phyloP scores from a whole-genome alignment of 2,113 vertebrate genomes.

The mouse (Mus musculus) region DNA sequence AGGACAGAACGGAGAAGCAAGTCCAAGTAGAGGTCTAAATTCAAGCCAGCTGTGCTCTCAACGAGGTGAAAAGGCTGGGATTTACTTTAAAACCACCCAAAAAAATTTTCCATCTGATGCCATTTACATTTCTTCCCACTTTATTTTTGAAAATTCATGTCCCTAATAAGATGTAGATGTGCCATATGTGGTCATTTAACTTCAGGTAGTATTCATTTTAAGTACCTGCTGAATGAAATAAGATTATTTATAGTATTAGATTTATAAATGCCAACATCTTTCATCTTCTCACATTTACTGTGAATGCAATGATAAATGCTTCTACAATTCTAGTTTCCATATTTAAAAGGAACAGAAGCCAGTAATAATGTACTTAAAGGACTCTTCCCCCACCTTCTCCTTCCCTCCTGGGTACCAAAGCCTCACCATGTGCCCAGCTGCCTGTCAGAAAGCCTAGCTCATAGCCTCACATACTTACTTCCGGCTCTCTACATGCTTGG shows the following conservation, averaged over 20 bases:
- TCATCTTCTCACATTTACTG: constrained; percentile 47
- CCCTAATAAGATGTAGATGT: constrained; percentile 75
- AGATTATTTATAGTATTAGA: constrained; percentile 73
- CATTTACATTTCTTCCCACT: constrained; percentile 71
- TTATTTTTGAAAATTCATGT: constrained; percentile 68
- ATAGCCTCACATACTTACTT: constrained; percentile 88
- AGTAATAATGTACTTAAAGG: background rate
- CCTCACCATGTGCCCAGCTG: background rate
- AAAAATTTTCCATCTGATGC: constrained; percentile 58
- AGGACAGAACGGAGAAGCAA: constrained; percentile 38
- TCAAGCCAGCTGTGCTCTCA: constrained; percentile 69
- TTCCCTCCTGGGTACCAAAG: background rate
- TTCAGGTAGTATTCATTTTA: constrained; percentile 78
- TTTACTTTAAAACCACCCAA: constrained; percentile 62
- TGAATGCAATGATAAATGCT: background rate
- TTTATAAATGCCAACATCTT: constrained; percentile 57
- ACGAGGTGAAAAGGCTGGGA: constrained; percentile 41
- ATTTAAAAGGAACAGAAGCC: background rate
- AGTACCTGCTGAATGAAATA: constrained; percentile 79
- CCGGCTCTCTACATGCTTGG: constrained; percentile 97
- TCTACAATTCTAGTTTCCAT: constrained; percentile 28
- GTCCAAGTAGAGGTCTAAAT: constrained; percentile 50
- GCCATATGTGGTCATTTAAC: constrained; percentile 73
- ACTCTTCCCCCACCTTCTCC: background rate
- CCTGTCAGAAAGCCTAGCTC: background rate